Base-by-base conservation (phyloP, 2,797 vertebrate genomes). In the Leptodactylus fallax region DNA sequence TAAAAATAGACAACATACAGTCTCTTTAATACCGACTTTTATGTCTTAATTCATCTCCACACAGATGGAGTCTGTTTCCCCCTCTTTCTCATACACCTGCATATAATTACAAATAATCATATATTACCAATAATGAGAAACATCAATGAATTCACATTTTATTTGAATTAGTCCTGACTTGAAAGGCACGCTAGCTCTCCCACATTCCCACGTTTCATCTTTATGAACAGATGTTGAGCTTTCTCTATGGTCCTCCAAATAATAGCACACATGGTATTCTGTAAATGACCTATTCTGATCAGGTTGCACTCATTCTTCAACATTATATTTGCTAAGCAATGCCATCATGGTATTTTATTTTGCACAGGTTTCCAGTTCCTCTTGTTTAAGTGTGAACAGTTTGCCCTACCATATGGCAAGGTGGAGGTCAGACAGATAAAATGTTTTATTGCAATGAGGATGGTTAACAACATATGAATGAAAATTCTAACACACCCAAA, bases 391-490 rank as follows among this genome's bases (percentile, higher is more conserved):
- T 55, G 53, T 89, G 92, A 93, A 92, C 93, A 93, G 93, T 94
- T 93, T 93, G 91, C 84, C 49, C 90, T 88, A 93, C 93, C 98
- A 98, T 97, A 98, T 98, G 97, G 97, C 95, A 95, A 96, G 97
- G 97, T 96, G 94, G 95, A 95, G 97, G 96, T 98, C 97, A 97
- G 96, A 97, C 92, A 94, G 95, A 98, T 97, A 97, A 97, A 97
- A 95, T 95, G 93, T 97, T 96, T 95, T 96, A 93, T 93, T 94
- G 91, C 87, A 0, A 92, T 58, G 25, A 94, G 96, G 96, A 97
- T 96, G 93, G 95, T 97, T 97, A 98, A 98, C 96, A 96, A 96
- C 95, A 94, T 90, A 94, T 95, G 96, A 97, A 98, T 97, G 95
- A 93, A 96, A 94, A 95, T 93, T 94, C 92, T 93, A 94, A 93